Percentiles rank a stretch among this genome's conserved stretches.
Conservation (phyloP, 2,797 vertebrate species). For the Cyclopterus lumpus region DNA sequence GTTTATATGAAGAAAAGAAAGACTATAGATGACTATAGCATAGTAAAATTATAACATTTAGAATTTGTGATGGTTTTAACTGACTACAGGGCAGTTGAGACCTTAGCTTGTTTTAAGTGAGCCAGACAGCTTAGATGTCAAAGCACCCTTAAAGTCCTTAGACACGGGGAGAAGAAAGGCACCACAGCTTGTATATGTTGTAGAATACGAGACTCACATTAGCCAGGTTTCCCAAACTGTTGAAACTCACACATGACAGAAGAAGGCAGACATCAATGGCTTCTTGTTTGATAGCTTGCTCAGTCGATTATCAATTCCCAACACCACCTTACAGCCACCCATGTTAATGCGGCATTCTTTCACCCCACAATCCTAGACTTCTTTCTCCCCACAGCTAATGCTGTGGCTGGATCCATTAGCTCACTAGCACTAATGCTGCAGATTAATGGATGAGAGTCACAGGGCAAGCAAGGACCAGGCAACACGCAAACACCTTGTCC, state of each 20-base stretch:
- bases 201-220: neutral
- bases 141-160: neutral
- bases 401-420: slow-evolving; percentile 69
- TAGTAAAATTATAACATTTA: too few species aligned
- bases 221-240: neutral
- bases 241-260: neutral
- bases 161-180: neutral
- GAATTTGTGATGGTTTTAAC: too few species aligned
- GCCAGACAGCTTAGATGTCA: neutral
- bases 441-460: slow-evolving; percentile 73
- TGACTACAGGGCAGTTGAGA: too few species aligned
- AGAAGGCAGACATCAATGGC: neutral
- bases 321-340: slow-evolving; percentile 27
- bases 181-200: neutral
- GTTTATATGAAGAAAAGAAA: too few species aligned
- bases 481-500: slow-evolving; percentile 63
- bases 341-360: slow-evolving; percentile 44
- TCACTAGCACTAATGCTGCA: slow-evolving; percentile 68
- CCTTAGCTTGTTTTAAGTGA: neutral
- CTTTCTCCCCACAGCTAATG: slow-evolving; percentile 44
- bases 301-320: slow-evolving; percentile 26
- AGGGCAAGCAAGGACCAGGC: slow-evolving; percentile 58
- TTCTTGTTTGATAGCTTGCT: slow-evolving; percentile 19
- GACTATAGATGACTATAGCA: too few species aligned
- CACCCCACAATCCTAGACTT: slow-evolving; percentile 19